Base-by-base conservation (phyloP, 1,140 invertebrate genomes). In the Drosophila arizonae region DNA sequence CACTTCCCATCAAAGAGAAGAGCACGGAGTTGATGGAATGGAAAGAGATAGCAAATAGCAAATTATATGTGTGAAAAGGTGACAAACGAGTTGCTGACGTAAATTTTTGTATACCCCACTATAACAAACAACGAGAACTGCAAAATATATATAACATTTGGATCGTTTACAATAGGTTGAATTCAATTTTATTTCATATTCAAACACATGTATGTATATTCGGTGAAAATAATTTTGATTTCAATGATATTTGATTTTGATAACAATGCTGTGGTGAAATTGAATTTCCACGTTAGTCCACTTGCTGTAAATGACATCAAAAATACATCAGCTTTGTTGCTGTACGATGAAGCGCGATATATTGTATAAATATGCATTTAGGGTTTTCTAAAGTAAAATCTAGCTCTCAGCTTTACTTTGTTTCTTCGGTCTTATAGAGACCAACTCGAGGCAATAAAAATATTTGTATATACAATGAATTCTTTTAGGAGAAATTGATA, bases 41-140 rank as follows among this genome's bases (percentile, higher is more conserved):
- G 58, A 61, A 52, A 52, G 60, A 63, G 15, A 64, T 11, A 54
- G 50, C 33, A 54, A 50, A 26, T 30, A 30, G 28, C 28, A 30
- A 30, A 30, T n/a, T 15, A 11, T 10, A 9, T 33, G 30, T 24
- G 9, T 3, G 24, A 26, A 11, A 48, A 45, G 43, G 6, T 10
- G 9, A 28, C 28, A 24, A 28, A 33, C 52, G 17, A 36, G 10
- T 36, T 55, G 4, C 30, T 36, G 17, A 33, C 26, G 21, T 21
- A 24, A 41, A 26, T 60, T 46, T 24, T 46, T 30, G 26, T 46
- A 17, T 8, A 10, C n/a, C 24, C 13, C 41, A 28, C 41, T 57
- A 24, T 54, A 15, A 21, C 43, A 21, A 55, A 3, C 5, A 24
- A 21, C 6, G 1, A 6, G 6, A 28, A 30, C 28, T 30, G 4